Evolutionary conservation across 2,888 invertebrate species (phyloP).

Genomic region (Rhorus exstirpatorius): DNA sequence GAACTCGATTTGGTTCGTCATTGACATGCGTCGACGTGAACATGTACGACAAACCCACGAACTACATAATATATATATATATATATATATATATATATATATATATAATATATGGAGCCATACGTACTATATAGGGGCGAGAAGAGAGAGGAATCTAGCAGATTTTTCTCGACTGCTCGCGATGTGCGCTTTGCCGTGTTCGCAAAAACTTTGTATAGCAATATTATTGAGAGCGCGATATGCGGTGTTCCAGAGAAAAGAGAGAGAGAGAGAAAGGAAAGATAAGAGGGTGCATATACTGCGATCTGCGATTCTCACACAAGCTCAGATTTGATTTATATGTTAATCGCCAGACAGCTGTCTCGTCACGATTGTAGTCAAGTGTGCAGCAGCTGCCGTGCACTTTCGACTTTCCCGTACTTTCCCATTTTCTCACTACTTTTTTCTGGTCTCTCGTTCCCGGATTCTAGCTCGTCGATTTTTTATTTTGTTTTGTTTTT

Average conservation of each 20-base stretch:
- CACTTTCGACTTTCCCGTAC: conserved; percentile 33
- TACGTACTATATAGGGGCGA: too few relatives aligned
- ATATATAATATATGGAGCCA: conserved; percentile 14
- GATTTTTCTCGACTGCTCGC: conserved; percentile 10
- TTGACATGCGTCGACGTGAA: conserved; percentile 59
- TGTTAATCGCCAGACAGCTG: conserved; percentile 83
- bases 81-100: not conserved
- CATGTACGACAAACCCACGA: conserved; percentile 17
- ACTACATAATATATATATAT: not conserved
- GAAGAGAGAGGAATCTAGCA: conserved; percentile 7
- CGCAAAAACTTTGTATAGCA: conserved; percentile 16
- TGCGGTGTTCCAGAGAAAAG: conserved; percentile 2
- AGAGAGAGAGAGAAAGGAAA: conserved; percentile 3
- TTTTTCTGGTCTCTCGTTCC: not conserved
- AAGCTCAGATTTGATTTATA: conserved; percentile 83
- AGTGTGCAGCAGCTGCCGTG: conserved; percentile 71
- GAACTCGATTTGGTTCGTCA: conserved; percentile 64
- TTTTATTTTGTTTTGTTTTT: not conserved
- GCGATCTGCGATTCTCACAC: conserved; percentile 54
- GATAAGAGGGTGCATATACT: conserved; percentile 16
- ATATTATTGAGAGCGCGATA: conserved; percentile 24
- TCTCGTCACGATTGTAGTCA: conserved; percentile 74
- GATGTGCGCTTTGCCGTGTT: conserved; percentile 32
- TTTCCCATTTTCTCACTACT: conserved; percentile 24
- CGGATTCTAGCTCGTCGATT: conserved; percentile 2